Base-by-base conservation (phyloP, 1,140 invertebrate species). In the Bombus balteatus region DNA sequence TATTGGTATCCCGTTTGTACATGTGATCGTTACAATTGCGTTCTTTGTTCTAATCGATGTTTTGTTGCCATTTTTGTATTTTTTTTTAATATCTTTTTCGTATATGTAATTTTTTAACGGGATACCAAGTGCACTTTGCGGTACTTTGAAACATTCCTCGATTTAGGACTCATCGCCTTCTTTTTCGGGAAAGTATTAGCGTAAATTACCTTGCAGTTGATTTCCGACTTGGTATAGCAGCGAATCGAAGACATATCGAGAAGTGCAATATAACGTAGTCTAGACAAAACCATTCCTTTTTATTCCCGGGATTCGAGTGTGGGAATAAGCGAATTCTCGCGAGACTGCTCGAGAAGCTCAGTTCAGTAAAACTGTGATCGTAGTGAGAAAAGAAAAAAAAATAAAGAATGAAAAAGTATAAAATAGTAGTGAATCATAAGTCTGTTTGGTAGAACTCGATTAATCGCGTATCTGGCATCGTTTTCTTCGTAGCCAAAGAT, bases 281-380 rank as follows among this genome's bases (percentile, higher is more conserved):
- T 94, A 94, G 91, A 57, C 91, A 82, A 65, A 85, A 81, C 80
- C 87, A 78, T 87, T 92, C 86, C 87, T 91, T 89, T 73, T 81
- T 91, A 66, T 76, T 76, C 80, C 80, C 59, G 43, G 34, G 43
- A 84, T 90, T 86, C 76, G 88, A 86, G 74, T 86, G 70, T 75
- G 72, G 88, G 88, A 88, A 91, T 89, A 84, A 75, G 47, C 75
- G 92, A 92, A 90, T 91, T 93, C 82, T 92, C 92, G 92, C 77
- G 89, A 90, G 92, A 68, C 92, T 91, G 91, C 91, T 94, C 88
- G 91, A 91, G 88, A 90, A 90, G 88, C 90, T 93, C 91, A 91
- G 90, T 94, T 94, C 93, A 92, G 92, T 91, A 94, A 94, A 91
- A 94, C 94, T 95, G 95, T 95, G 94, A 95, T 95, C 92, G 90